Conservation (phyloP, 2,113 vertebrate species). For the Ifrita kowaldi region DNA sequence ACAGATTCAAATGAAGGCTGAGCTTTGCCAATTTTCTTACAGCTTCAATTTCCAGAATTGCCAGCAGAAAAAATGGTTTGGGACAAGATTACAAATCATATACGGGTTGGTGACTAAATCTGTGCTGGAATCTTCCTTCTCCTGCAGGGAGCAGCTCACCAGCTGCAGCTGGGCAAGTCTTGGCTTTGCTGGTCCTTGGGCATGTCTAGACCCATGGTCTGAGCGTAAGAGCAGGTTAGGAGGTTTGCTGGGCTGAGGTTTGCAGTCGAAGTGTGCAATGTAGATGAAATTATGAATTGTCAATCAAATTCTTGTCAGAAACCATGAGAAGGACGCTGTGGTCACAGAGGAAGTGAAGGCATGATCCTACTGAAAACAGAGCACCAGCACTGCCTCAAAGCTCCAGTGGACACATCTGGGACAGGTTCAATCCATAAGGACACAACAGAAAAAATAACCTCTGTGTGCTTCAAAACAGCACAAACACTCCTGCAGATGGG, state of each 20-base stretch:
- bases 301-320: neutral
- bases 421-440: neutral
- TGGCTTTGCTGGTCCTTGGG: neutral
- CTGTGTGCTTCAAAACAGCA: neutral
- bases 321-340: neutral
- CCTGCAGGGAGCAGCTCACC: neutral
- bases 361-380: neutral
- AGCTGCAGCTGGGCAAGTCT: neutral
- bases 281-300: neutral
- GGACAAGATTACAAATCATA: neutral
- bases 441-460: neutral
- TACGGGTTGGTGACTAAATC: neutral
- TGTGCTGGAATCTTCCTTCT: neutral
- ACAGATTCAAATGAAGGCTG: neutral
- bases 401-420: neutral
- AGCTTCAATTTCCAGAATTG: neutral
- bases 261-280: neutral
- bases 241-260: neutral
- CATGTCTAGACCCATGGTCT: rapidly evolving
- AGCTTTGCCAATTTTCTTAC: neutral
- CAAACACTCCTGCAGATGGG: neutral
- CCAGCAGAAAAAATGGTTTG: neutral
- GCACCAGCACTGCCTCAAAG: neutral
- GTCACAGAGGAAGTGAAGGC: neutral
- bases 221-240: neutral